Percentiles rank a stretch among this genome's conserved stretches.
Evolutionary conservation across 2,888 invertebrate genomes (phyloP).

Genomic region (Drosophila nr. perissopoda): DNA sequence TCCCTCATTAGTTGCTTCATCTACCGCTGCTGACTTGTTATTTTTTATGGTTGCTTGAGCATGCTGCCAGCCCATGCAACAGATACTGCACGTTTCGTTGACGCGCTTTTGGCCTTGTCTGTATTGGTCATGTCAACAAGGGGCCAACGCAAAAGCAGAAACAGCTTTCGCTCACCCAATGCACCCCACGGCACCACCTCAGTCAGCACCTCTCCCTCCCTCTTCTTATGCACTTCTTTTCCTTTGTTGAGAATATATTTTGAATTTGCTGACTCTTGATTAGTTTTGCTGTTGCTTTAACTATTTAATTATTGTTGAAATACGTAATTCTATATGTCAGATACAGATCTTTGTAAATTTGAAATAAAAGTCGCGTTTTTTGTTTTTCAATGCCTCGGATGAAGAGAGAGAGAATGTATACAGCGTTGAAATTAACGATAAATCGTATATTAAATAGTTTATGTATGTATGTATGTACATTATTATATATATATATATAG

Average conservation of each 20-base stretch:
- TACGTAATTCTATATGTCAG: neutral
- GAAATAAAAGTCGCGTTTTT: neutral
- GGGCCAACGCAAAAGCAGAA: neutral
- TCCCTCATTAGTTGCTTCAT: neutral
- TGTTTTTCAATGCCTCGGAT: neutral
- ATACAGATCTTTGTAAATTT: slow-evolving; percentile 1
- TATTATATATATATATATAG: neutral
- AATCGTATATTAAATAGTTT: slow-evolving; percentile 20
- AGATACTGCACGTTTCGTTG: neutral
- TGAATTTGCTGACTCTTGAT: neutral
- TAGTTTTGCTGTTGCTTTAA: neutral
- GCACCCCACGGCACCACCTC: neutral
- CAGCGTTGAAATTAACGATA: slow-evolving; percentile 7
- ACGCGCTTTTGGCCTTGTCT: neutral
- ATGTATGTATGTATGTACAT: neutral
- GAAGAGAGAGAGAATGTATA: neutral
- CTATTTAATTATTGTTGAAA: neutral
- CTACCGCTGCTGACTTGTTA: neutral
- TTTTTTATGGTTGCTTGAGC: neutral
- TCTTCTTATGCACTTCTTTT: neutral
- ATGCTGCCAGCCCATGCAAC: neutral
- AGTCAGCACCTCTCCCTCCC: neutral
- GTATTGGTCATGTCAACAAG: neutral
- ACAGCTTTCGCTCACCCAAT: neutral
- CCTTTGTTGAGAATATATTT: neutral